phyloP scores from a whole-genome alignment of 1,140 invertebrate species.

The Armadillidium nasatum region DNA sequence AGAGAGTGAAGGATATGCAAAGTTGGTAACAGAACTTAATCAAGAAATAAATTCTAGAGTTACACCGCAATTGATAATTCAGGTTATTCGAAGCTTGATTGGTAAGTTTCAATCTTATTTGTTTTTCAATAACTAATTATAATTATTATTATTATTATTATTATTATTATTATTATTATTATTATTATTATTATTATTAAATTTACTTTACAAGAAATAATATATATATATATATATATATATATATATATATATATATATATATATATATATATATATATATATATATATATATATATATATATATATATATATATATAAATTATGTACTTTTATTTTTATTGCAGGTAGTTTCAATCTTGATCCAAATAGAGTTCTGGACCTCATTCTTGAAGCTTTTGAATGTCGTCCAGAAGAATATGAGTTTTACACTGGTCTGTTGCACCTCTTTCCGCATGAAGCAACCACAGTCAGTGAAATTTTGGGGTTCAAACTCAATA shows the following conservation, averaged over 20 bases:
- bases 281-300: too few species aligned
- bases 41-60: slow-evolving; percentile 69
- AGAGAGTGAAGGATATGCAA: slow-evolving; percentile 98
- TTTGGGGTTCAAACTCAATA: slow-evolving; percentile 88
- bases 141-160: too few species aligned
- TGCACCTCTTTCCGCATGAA: slow-evolving; percentile 80
- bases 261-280: too few species aligned
- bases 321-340: slow-evolving; percentile 7
- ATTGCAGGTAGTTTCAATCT: slow-evolving; percentile 92
- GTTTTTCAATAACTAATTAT: too few species aligned
- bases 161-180: too few species aligned
- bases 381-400: slow-evolving; percentile 94
- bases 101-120: slow-evolving; percentile 60
- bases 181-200: too few species aligned
- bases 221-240: too few species aligned
- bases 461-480: slow-evolving; percentile 82
- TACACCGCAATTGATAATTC: slow-evolving; percentile 61
- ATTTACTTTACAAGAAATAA: too few species aligned
- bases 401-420: slow-evolving; percentile 68
- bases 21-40: slow-evolving; percentile 86
- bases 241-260: too few species aligned
- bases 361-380: slow-evolving; percentile 95
- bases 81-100: slow-evolving; percentile 87
- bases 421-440: slow-evolving; percentile 72
- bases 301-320: too few species aligned